Evolutionary conservation across 2,113 vertebrate genomes (phyloP), one percentile per base, ranked within the genome.

Genomic region (Gorsachius goisagi): DNA sequence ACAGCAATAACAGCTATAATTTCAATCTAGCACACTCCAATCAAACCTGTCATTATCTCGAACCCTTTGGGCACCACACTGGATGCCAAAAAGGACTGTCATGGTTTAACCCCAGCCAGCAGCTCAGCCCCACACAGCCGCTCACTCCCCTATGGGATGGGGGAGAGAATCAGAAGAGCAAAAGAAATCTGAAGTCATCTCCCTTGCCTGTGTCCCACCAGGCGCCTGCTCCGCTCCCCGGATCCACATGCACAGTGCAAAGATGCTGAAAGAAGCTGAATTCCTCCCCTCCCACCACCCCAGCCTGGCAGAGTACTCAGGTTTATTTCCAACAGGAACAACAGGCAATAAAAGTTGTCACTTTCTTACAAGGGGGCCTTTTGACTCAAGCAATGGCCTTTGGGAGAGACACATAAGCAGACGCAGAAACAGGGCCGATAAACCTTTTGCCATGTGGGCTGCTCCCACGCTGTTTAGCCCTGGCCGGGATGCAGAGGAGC

Each of bases 241-340:
- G 50, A 52, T 22, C 18, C 45, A 27, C 39, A 9, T 0, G 0
- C 0, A 0, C 30, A 15, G 30, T 7, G 2, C 39, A 35, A 58
- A 77, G 45, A 13, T 45, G 53, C 33, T 37, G 67, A 59, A 47
- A 12, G 45, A 80, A 86, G 44, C 23, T 12, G 22, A 64, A 44
- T 13, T n/a, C 30, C 21, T 74, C 55, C 58, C 37, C 32, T 73
- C 33, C 23, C 59, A 47, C 32, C 27, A 14, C 68, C 62, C 22
- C 41, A 37, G 52, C 60, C 41, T 39, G 22, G 55, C 32, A 12
- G 33, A 85, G n/a, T 12, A 33, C 19, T 69, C 11, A 0, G 15
- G 20, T 50, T 60, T 37, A 52, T 73, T 79, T 84, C 53, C 69
- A 94, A 32, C 4, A 3, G 86, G 56, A 79, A 11, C 21, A 90